phyloP scores from a whole-genome alignment of 2,888 invertebrate species.

The Hirtodrosophila alboralis region DNA sequence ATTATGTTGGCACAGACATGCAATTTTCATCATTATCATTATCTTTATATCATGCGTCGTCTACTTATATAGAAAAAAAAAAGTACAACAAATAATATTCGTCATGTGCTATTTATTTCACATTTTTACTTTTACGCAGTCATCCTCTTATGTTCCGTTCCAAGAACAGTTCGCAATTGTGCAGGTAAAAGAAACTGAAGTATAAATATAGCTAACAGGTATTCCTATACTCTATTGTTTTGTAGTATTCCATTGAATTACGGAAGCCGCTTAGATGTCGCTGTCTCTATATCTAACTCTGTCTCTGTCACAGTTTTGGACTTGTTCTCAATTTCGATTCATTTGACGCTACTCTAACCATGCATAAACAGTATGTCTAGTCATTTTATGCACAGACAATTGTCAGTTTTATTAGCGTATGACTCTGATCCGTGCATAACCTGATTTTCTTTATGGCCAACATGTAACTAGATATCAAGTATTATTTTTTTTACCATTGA shows the following conservation, averaged over 20 bases:
- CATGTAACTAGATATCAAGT: slow-evolving; percentile 18
- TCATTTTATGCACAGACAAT: slow-evolving; percentile 47
- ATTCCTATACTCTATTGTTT: slow-evolving; percentile 5
- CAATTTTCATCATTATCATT: slow-evolving; percentile 58
- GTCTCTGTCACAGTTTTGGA: slow-evolving; percentile 10
- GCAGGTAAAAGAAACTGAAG: slow-evolving; percentile 21
- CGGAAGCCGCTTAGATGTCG: slow-evolving; percentile 57
- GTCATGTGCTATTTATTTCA: slow-evolving; percentile 71
- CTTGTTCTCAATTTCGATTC: slow-evolving; percentile 1
- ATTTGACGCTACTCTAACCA: slow-evolving; percentile 26
- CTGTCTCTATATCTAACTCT: slow-evolving; percentile 6
- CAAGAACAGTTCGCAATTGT: slow-evolving; percentile 58
- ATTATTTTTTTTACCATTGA: slow-evolving; percentile 21
- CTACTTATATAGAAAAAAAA: slow-evolving; percentile 9
- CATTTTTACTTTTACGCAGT: slow-evolving; percentile 49
- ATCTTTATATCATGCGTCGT: slow-evolving; percentile 38
- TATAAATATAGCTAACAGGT: slow-evolving; percentile 13
- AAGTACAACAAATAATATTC: slow-evolving; percentile 29
- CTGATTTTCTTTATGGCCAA: slow-evolving; percentile 58
- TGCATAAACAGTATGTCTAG: slow-evolving; percentile 35
- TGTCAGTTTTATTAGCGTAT: slow-evolving; percentile 58
- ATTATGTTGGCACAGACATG: slow-evolving; percentile 59
- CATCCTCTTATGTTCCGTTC: slow-evolving; percentile 57
- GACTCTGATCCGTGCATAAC: slow-evolving; percentile 61
- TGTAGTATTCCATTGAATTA: slow-evolving; percentile 42